phyloP scores from a whole-genome alignment of 2,113 vertebrate genomes.

The Emberiza fucata region DNA sequence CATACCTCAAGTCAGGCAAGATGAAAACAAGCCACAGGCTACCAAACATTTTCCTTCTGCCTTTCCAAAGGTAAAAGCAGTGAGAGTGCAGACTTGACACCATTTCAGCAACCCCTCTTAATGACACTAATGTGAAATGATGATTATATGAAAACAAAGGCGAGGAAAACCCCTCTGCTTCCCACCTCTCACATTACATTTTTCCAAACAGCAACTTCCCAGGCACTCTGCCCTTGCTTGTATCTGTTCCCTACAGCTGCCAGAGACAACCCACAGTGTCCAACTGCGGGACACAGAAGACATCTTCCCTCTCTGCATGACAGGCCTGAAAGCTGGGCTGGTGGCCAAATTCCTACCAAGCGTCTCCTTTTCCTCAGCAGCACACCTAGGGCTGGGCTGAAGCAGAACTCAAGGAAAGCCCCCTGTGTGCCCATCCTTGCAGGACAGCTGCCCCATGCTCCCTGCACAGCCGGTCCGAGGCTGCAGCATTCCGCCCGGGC shows the following conservation, averaged over 20 bases:
- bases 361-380: not conserved
- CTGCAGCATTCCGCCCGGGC: not conserved
- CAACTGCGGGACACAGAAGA: not conserved
- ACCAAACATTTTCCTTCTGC: not conserved
- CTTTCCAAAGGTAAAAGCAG: not conserved
- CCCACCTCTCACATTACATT: not conserved
- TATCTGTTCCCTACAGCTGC: not conserved
- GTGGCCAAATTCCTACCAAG: not conserved
- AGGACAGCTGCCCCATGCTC: not conserved
- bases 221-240: not conserved
- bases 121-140: not conserved
- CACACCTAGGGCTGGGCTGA: not conserved
- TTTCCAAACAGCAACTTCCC: not conserved
- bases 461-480: not conserved
- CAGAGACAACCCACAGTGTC: not conserved
- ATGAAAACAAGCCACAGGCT: not conserved
- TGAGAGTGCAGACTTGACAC: not conserved
- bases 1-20: not conserved
- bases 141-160: not conserved
- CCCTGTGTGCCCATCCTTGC: not conserved
- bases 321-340: not conserved
- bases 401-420: not conserved
- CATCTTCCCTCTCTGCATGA: not conserved
- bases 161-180: not conserved
- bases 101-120: not conserved